These are phyloP conservation scores for Prunella himalayana DNA, from an alignment of 2,113 vertebrate species.

Conservation along the genomic window DNA sequence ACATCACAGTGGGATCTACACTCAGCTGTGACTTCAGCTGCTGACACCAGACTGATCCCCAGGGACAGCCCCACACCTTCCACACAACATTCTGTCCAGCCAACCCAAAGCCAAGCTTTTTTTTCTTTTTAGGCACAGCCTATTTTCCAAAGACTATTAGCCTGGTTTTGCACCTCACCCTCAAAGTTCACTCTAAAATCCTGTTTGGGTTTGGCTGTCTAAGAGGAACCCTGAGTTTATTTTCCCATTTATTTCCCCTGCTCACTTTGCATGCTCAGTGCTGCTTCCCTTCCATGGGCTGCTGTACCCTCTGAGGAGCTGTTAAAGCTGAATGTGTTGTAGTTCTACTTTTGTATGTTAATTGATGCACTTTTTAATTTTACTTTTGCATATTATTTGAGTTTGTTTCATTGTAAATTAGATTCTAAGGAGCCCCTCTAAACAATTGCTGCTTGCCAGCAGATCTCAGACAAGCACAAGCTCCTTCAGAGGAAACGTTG, in stretches of 20 bases:
- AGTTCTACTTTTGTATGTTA: conserved; percentile 66
- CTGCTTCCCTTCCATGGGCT: neutral
- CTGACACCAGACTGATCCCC: accelerated
- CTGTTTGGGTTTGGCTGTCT: neutral
- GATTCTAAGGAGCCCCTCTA: conserved; percentile 43
- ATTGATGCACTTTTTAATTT: conserved; percentile 68
- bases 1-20: neutral
- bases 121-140: neutral
- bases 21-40: neutral
- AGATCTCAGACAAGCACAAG: conserved; percentile 11
- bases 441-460: conserved; percentile 43
- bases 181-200: neutral
- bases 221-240: neutral
- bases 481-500: conserved; percentile 35
- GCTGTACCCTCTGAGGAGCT: conserved; percentile 30
- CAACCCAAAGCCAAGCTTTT: neutral
- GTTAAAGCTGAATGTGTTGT: conserved; percentile 31
- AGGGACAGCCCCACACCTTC: neutral
- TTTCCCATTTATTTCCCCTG: neutral
- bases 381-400: conserved; percentile 66
- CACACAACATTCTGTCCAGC: neutral
- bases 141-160: neutral
- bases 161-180: neutral
- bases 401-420: conserved; percentile 64
- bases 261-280: neutral